Base-by-base conservation (phyloP, 2,888 invertebrate genomes). In the Drosophila robusta region DNA sequence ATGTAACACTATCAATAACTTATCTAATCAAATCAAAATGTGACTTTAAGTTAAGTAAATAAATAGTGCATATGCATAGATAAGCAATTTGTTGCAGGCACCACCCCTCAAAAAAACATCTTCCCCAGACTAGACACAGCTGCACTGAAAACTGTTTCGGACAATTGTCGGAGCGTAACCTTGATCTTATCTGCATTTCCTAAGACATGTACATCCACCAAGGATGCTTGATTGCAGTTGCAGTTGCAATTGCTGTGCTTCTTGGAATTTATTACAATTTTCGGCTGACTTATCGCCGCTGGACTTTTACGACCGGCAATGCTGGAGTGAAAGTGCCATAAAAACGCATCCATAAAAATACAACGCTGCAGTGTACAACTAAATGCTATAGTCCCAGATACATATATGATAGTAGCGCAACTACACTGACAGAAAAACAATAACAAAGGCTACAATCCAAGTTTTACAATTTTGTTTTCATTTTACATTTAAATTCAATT, bases 321-420 rank as follows among this genome's bases (percentile, higher is more conserved):
- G 3, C 26, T 26, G 12, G 47, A 45, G 74, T 24, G 65, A 70
- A 74, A 70, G 51, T 74, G 50, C 61, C 76, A 75, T 74, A 75
- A 74, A 70, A 70, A 58, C 11, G 49, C 44, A 75, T 42, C 64
- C 64, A 75, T 73, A 61, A 61, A 74, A 75, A 32, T 26, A 18
- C 38, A 46, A 29, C 41, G 46, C 50, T 50, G 34, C 46, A 16
- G 46, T 16, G 38, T 44, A 54, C 46, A 68, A 68, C 44, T 41
- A 38, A 54, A 60, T 68, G 52, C 50, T n/a, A 24, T n/a, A 12
- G 11, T 12, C 7, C 4, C 7, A 32, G 32, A 52, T 42, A n/a
- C 18, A 32, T 6, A n/a, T 32, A 32, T 6, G 32, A 38, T 32
- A 14, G 24, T 9, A 26, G 9, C 16, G 38, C 11, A 34, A 14